phyloP scores from a whole-genome alignment of 1,140 invertebrate genomes.

The Mactra quadrangularis region DNA sequence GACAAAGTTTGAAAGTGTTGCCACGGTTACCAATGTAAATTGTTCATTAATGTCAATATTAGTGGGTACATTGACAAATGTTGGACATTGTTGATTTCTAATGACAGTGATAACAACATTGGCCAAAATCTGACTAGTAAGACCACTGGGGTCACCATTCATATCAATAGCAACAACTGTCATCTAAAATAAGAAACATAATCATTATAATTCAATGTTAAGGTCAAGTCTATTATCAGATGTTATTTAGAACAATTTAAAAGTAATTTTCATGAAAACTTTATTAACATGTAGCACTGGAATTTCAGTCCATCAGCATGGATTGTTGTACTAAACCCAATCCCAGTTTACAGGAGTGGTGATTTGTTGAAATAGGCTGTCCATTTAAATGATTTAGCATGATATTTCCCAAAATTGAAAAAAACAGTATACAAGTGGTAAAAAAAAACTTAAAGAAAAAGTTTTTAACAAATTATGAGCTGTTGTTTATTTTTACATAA shows the following conservation, averaged over 20 bases:
- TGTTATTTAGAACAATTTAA: neutral
- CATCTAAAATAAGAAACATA: neutral
- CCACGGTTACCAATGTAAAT: neutral
- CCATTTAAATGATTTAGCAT: too few species aligned
- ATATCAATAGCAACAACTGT: slow-evolving; percentile 35
- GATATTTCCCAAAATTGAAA: too few species aligned
- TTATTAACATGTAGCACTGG: too few species aligned
- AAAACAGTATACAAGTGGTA: too few species aligned
- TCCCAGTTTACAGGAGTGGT: too few species aligned
- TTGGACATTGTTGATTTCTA: slow-evolving; percentile 22
- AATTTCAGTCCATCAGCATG: too few species aligned
- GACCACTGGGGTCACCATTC: slow-evolving; percentile 31
- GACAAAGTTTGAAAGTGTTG: slow-evolving; percentile 31
- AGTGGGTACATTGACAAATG: neutral
- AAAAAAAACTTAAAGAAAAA: too few species aligned
- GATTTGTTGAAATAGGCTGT: too few species aligned
- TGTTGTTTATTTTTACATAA: too few species aligned
- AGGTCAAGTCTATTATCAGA: neutral
- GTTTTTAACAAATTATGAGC: too few species aligned
- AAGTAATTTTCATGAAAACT: neutral
- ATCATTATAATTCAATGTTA: neutral
- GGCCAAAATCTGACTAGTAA: neutral
- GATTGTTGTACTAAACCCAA: too few species aligned
- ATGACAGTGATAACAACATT: slow-evolving; percentile 28
- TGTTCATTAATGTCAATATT: neutral